These are phyloP conservation scores for Lontra canadensis DNA, from an alignment of 2,113 vertebrate genomes.

Conservation along the genomic window DNA sequence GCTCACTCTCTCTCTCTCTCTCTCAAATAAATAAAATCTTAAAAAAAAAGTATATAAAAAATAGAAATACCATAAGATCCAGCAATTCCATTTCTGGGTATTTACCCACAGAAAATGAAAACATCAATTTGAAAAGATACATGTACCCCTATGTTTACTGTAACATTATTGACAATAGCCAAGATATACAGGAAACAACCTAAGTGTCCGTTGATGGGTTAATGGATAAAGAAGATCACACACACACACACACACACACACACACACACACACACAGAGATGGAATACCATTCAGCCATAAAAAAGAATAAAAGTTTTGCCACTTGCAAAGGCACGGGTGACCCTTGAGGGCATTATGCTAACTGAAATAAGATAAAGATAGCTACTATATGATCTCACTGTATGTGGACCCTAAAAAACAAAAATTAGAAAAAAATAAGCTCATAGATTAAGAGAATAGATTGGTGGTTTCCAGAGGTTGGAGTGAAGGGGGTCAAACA, in stretches of 20 bases:
- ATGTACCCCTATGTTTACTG: background rate
- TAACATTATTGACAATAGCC: background rate
- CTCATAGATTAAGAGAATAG: background rate
- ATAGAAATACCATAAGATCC: background rate
- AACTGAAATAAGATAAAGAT: background rate
- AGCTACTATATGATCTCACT: background rate
- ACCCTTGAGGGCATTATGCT: background rate
- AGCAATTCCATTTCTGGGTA: background rate
- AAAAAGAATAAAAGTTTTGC: background rate
- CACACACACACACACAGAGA: background rate
- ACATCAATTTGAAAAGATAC: background rate
- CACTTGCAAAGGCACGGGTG: background rate
- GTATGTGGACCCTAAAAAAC: background rate
- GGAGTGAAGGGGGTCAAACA: background rate
- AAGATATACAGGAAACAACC: background rate
- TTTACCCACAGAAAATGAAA: background rate
- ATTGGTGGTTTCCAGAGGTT: background rate
- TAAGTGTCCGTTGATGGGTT: background rate
- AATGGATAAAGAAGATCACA: background rate
- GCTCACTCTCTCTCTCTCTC: too few species aligned
- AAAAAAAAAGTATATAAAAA: too few species aligned
- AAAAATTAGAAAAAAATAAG: background rate
- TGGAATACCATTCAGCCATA: background rate
- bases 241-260: background rate
- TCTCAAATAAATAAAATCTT: too few species aligned